phyloP scores from a whole-genome alignment of 2,113 vertebrate species.

The Percina caprodes region DNA sequence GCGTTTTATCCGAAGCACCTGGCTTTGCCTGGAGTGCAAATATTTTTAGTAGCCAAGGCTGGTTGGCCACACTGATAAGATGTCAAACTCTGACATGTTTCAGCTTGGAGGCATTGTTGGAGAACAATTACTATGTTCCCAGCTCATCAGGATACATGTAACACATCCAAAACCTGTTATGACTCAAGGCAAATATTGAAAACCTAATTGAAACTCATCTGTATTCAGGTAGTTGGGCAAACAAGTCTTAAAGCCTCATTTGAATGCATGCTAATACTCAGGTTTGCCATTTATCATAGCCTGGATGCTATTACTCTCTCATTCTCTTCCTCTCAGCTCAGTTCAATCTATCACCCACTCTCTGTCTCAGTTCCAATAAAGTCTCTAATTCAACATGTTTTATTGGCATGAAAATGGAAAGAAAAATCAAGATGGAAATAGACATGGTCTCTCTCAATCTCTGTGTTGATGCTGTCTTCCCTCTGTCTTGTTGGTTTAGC shows the following conservation, averaged over 20 bases:
- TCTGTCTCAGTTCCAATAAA: background rate
- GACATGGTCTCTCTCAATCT: background rate
- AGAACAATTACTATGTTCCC: background rate
- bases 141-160: background rate
- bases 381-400: slow-evolving; percentile 19
- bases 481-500: background rate
- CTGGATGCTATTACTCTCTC: background rate
- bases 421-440: background rate
- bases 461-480: background rate
- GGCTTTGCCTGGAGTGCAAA: background rate
- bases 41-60: slow-evolving; percentile 1
- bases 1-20: background rate
- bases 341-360: background rate
- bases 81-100: slow-evolving; percentile 21
- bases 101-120: background rate
- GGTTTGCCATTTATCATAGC: background rate
- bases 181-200: background rate
- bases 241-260: background rate
- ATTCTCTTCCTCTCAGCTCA: background rate
- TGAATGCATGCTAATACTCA: background rate
- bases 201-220: background rate
- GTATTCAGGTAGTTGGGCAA: background rate
- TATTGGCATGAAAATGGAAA: slow-evolving; percentile 36
- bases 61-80: background rate
- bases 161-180: background rate